Base-by-base conservation (phyloP, 2,113 vertebrate genomes). In the Amia ocellicauda region DNA sequence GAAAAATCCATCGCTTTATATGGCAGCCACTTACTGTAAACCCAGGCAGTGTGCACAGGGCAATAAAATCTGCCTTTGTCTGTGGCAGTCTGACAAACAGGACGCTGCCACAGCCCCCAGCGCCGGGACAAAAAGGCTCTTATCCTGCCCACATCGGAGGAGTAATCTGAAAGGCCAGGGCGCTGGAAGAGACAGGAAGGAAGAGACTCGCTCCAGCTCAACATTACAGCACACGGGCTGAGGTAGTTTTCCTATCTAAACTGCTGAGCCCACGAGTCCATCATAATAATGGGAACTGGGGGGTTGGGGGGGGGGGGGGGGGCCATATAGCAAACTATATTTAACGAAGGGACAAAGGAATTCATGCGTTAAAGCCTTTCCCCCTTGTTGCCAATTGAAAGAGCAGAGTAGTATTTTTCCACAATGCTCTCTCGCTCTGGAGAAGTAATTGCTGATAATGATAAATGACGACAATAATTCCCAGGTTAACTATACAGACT, bases 241-340 rank as follows among this genome's bases (percentile, higher is more conserved):
- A 51, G 20, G n/a, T 47, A 45, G 10, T 26, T 36, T 62, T 62
- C 60, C 60, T 36, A 20, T 51, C 47, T n/a, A 28, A 28, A 49
- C 17, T 27, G 45, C 60, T 31, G 26, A 28, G 10, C 23, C 42
- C 58, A 49, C 3, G 9, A 24, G 60, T 45, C 41, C 10, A 17
- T 62, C 17, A 8, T 19, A 19, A 47, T 3, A 26, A n/a, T n/a
- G n/a, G n/a, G n/a, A n/a, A n/a, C n/a, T n/a, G n/a, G n/a, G n/a
- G n/a, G n/a, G n/a, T n/a, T n/a, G n/a, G n/a, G n/a, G n/a, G n/a
- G n/a, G n/a, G n/a, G n/a, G n/a, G 42, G 11, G 2, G 16, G 1
- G 22, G 36, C 58, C 42, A 47, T 41, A 28, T 40, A 41, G 42
- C 23, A 60, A 9, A 47, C 19, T 3, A 24, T 19, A 17, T 19